Percentiles rank a stretch among this genome's conserved stretches.
phyloP scores from a whole-genome alignment of 2,113 vertebrate genomes.

The Equus quagga region DNA sequence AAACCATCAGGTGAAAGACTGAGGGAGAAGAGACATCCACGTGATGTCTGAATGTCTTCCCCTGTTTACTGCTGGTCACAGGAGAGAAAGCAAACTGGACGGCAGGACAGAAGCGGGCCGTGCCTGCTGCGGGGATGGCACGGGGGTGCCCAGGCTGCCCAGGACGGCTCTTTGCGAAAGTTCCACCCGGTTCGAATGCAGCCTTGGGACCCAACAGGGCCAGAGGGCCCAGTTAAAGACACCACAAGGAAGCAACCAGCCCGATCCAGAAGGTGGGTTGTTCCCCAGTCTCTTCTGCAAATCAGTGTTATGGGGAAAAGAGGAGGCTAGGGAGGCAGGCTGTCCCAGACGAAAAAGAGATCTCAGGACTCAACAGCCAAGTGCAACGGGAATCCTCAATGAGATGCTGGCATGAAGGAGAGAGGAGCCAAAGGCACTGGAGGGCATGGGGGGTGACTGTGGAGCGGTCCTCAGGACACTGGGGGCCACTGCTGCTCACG shows the following conservation, averaged over 20 bases:
- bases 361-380: neutral
- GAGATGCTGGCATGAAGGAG: neutral
- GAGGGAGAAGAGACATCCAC: neutral
- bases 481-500: neutral
- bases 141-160: neutral
- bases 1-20: neutral
- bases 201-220: neutral
- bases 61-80: neutral
- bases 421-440: neutral
- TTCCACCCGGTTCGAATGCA: neutral
- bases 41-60: neutral
- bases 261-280: neutral
- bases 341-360: neutral
- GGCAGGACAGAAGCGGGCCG: neutral
- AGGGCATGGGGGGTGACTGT: neutral
- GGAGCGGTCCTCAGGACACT: neutral
- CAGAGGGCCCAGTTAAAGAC: neutral
- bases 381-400: neutral
- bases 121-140: neutral
- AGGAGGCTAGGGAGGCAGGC: neutral
- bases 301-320: neutral
- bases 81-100: neutral
- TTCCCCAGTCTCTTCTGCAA: neutral
- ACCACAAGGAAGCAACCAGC: neutral
- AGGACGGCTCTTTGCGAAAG: neutral